Conservation (phyloP, 2,797 vertebrate species). For the Oreochromis mossambicus region DNA sequence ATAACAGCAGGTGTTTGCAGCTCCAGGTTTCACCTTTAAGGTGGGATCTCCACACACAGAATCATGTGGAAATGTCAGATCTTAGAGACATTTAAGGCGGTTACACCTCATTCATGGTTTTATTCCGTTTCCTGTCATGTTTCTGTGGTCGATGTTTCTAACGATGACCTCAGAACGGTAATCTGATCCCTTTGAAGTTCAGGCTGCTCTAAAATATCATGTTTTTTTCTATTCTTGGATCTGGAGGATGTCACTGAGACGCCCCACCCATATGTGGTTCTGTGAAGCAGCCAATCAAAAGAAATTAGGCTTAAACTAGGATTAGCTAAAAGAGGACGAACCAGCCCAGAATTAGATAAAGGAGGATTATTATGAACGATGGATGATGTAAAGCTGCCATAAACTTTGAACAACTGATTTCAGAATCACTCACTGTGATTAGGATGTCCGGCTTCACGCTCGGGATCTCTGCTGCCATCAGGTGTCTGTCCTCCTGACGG, state of each 20-base stretch:
- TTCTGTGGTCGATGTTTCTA: not conserved
- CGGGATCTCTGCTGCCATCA: constrained; percentile 97
- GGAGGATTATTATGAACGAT: not conserved
- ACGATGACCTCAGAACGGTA: not conserved
- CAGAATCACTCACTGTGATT: constrained; percentile 72
- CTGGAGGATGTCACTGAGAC: not conserved
- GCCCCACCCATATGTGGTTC: not conserved
- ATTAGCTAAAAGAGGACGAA: not conserved
- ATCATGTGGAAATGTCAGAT: not conserved
- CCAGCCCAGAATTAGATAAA: not conserved
- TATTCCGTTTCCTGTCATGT: not conserved
- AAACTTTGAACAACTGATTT: not conserved
- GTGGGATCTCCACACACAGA: not conserved
- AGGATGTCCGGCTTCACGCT: constrained; percentile 96
- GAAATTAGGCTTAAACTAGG: not conserved
- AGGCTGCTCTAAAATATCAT: not conserved
- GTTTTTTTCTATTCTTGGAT: not conserved
- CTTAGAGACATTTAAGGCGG: not conserved
- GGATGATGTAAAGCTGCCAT: not conserved
- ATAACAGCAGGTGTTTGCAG: not conserved
- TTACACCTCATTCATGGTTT: not conserved
- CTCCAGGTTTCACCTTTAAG: not conserved
- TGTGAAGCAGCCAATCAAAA: not conserved
- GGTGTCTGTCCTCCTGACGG: constrained; percentile 92
- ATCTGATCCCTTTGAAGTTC: not conserved